Conservation (phyloP, 92 coral and sea anemone genomes). For the Phenganax stokvisi region DNA sequence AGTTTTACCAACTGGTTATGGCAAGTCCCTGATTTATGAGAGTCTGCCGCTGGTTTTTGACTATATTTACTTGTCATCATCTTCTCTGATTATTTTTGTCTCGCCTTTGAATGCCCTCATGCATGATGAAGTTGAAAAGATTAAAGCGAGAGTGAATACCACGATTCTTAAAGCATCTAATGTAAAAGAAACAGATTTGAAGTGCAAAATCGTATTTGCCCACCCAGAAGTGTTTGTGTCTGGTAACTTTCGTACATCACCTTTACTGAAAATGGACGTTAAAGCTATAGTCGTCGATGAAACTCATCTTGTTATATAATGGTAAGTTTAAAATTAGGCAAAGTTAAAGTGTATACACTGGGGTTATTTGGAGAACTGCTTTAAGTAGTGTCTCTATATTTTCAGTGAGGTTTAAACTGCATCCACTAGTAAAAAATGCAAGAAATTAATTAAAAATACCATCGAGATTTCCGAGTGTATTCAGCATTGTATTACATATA, state of each 20-base stretch:
- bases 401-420: not conserved
- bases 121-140: conserved; percentile 33
- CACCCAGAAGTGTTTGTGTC: not conserved
- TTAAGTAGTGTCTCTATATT: not conserved
- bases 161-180: not conserved
- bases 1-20: conserved; percentile 5
- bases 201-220: not conserved
- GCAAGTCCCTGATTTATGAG: conserved; percentile 1
- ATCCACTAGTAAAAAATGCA: too few relatives aligned
- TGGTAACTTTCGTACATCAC: not conserved
- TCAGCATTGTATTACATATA: not conserved
- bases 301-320: conserved; percentile 47
- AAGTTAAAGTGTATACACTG: not conserved
- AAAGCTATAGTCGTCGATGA: conserved; percentile 45
- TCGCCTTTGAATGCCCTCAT: conserved; percentile 49
- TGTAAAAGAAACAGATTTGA: not conserved
- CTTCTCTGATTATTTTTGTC: conserved; percentile 14
- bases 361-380: not conserved
- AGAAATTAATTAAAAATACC: too few relatives aligned
- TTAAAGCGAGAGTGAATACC: not conserved
- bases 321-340: conserved; percentile 5
- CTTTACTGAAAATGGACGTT: conserved; percentile 15
- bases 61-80: not conserved
- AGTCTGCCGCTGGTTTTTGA: not conserved
- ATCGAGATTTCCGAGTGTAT: too few relatives aligned